Evolutionary conservation across 1,140 invertebrate species (phyloP), one percentile per base, ranked within the genome.

Genomic region (Drosophila pseudoobscura): DNA sequence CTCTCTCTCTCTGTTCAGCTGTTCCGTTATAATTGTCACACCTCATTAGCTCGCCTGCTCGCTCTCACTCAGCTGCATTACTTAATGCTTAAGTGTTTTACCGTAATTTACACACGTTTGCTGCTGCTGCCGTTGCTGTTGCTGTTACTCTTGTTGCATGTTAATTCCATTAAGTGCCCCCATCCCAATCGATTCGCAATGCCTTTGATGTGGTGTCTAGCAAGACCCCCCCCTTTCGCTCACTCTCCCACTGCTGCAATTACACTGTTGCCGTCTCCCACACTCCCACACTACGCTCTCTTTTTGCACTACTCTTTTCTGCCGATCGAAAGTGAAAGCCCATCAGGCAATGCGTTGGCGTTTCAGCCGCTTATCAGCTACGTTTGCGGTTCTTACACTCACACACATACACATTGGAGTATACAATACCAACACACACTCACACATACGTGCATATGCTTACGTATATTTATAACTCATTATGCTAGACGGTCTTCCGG

Each of bases 401-500:
- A 0, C 9, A 35, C 31, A 35, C 9, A 35, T 11, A 7, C 11
- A 35, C 31, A 13, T 39, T 0, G 1, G 4, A 13, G 35, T 39
- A 13, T 5, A 39, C 35, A 39, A 39, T 13, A 39, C 41, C 44
- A 52, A 53, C 41, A 53, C 39, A 13, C 39, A 44, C 13, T 20
- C 20, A 35, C 24, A 20, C 26, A 46, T 2, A 11, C 65, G 68
- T 55, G 24, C 4, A 66, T 62, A 69, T 56, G 29, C 44, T 31
- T 49, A 47, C 63, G 54, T 43, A 57, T 73, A 62, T 52, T 63
- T 41, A 53, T 55, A 63, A 59, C 74, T 83, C 79, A 83, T 82
- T 82, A 83, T 78, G 77, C 69, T 83, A 59, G 61, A 44, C 65
- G 60, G 54, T 79, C 77, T 79, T 80, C 78, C 78, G 76, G 63